Base-by-base conservation (phyloP, 1,140 invertebrate genomes). In the Macrosteles quadrilineatus region DNA sequence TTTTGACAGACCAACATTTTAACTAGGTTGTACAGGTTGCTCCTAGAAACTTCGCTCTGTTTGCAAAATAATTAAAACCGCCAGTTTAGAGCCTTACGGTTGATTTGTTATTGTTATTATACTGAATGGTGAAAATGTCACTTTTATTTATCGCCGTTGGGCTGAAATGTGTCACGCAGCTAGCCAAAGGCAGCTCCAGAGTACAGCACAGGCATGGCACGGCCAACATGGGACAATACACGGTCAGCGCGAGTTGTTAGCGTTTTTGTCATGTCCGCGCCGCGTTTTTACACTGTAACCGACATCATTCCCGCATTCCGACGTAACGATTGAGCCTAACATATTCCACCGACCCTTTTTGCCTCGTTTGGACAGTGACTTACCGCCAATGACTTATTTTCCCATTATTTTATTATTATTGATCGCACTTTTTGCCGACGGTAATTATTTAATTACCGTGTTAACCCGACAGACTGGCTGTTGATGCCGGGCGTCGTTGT, bases 341-440 rank as follows among this genome's bases (percentile, higher is more conserved):
- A 50, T 50, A 50, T 50, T 50, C 47, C 47, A 6, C 21, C n/a
- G n/a, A 4, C 6, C 47, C 6, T 50, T 50, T 50, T 50, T 50
- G 47, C 47, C 14, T 50, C 47, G 47, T 21, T 50, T n/a, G 47
- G 21, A 3, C 47, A 11, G 47, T 50, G 47, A 50, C 47, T 50
- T 50, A 50, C 47, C 14, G 21, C 47, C 21, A n/a, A n/a, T n/a
- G n/a, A n/a, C n/a, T 50, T 50, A 17, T 50, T 19, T 50, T 21
- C 47, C n/a, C 47, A 50, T 50, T 50, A 50, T 50, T 50, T 50
- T 50, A 50, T 50, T 19, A 50, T 50, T 50, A 50, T 50, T 50
- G 14, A 50, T 50, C n/a, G n/a, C 47, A 4, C 14, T 50, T 50
- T 50, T 50, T 11, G 47, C n/a, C 3, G 14, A 17, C 47, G 47